These are phyloP conservation scores for Kuschelorhynchus macadamiae DNA, from an alignment of 2,888 invertebrate genomes.

Conservation along the genomic window DNA sequence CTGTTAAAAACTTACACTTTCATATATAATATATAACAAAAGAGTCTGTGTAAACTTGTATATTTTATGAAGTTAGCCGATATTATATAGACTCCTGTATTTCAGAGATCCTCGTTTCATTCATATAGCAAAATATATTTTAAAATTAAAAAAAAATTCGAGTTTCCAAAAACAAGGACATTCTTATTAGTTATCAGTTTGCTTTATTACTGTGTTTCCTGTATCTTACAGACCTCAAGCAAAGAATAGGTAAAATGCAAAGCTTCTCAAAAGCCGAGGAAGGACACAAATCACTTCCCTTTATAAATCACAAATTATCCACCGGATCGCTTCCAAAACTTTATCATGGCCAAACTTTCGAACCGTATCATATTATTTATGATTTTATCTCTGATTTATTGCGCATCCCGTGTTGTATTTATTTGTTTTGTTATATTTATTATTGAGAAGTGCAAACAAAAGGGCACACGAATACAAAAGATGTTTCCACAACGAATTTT, in stretches of 20 bases:
- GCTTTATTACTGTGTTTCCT: not conserved
- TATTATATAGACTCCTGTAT: too few relatives aligned
- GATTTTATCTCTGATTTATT: constrained; percentile 45
- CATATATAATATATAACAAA: too few relatives aligned
- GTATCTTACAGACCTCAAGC: not conserved
- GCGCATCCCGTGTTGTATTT: constrained; percentile 33
- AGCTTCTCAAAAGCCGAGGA: constrained; percentile 30
- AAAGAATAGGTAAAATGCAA: constrained; percentile 27
- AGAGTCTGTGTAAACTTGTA: too few relatives aligned
- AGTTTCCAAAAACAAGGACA: too few relatives aligned
- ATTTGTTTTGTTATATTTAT: constrained; percentile 47
- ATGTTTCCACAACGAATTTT: not conserved
- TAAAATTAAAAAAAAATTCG: too few relatives aligned
- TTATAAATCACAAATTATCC: constrained; percentile 41
- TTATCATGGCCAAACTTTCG: constrained; percentile 40
- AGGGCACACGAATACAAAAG: not conserved
- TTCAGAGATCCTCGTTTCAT: too few relatives aligned
- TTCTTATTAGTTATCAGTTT: too few relatives aligned
- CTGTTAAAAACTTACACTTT: too few relatives aligned
- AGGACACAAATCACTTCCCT: constrained; percentile 36
- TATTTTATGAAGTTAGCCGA: too few relatives aligned
- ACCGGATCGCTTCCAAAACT: constrained; percentile 40
- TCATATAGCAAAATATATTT: too few relatives aligned
- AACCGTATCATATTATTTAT: constrained; percentile 40
- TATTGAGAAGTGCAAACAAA: constrained; percentile 32